These are phyloP conservation scores for Eubucco bourcierii DNA, from an alignment of 2,113 vertebrate species.

Conservation along the genomic window DNA sequence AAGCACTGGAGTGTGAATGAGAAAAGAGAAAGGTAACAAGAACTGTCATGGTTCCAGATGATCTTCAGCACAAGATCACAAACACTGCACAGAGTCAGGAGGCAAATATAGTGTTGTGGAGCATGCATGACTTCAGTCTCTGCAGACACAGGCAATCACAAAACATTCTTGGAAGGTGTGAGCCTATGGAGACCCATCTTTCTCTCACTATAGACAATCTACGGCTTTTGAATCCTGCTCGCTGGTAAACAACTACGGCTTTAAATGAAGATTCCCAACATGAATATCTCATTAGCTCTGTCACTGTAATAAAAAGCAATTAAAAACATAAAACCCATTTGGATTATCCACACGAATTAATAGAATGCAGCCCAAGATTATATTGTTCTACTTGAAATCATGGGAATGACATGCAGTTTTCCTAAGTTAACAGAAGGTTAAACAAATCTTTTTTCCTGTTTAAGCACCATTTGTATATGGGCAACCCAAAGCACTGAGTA, in stretches of 20 bases:
- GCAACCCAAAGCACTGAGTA: neutral
- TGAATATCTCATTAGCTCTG: neutral
- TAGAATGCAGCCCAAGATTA: neutral
- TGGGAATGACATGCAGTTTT: neutral
- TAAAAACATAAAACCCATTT: neutral
- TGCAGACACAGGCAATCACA: neutral
- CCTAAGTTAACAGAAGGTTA: neutral
- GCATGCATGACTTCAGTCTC: neutral
- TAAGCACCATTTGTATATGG: neutral
- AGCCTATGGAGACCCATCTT: neutral
- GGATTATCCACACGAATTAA: neutral
- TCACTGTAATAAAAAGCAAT: neutral
- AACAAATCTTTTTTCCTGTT: neutral
- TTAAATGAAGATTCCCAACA: neutral
- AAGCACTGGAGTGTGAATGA: neutral
- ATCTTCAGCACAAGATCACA: neutral
- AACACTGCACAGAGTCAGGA: neutral
- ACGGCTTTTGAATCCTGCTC: neutral
- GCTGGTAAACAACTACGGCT: neutral
- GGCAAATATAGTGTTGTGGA: neutral
- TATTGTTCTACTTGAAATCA: neutral
- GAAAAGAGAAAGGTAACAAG: neutral
- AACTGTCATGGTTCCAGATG: neutral
- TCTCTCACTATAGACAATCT: neutral
- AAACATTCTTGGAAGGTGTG: neutral